Evolutionary conservation across 2,797 vertebrate species (phyloP), one percentile per base, ranked within the genome.

Genomic region (Argya squamiceps): DNA sequence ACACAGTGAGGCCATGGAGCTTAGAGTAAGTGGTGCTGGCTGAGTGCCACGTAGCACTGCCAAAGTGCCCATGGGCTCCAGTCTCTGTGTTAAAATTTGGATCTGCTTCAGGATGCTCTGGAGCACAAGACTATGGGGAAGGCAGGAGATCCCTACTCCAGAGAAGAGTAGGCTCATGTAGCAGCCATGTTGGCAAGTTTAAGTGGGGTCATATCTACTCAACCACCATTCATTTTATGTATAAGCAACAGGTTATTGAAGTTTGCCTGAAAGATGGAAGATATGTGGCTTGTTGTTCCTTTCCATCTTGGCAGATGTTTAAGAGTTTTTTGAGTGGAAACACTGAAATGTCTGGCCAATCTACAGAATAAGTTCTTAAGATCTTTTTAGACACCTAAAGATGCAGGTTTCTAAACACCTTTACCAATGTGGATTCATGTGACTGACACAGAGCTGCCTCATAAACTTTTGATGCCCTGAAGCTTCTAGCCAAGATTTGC

Each of bases 401-500:
- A 26, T 53, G 32, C 8, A 5, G 39, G 32, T 89, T 81, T 78
- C 32, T 63, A 21, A 95, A 69, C 41, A 73, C 65, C 76, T 79
- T 89, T 67, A 77, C 63, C 84, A 59, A 11, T 64, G 47, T 89
- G 52, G 22, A n/a, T 73, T 95, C 74, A 26, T 73, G 60, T 93
- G 88, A 74, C 77, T 95, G 88, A 82, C 59, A 67, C 52, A 53
- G 77, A 89, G 27, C 59, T 94, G 70, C 88, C 64, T 94, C 92
- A 92, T 96, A 96, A 97, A 96, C 86, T 91, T 94, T 36, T 12
- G 74, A 43, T 96, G 68, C 93, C 93, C 93, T 43, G 49, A 55
- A 91, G 88, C 92, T 95, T 94, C 90, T 80, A 92, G 95, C 59
- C 88, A 91, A 79, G 92, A 87, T 80, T 96, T 96, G 88, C 63